Percentiles rank a stretch among this genome's conserved stretches.
Conservation (phyloP, 2,113 vertebrate species). For the Ramphastos sulfuratus region DNA sequence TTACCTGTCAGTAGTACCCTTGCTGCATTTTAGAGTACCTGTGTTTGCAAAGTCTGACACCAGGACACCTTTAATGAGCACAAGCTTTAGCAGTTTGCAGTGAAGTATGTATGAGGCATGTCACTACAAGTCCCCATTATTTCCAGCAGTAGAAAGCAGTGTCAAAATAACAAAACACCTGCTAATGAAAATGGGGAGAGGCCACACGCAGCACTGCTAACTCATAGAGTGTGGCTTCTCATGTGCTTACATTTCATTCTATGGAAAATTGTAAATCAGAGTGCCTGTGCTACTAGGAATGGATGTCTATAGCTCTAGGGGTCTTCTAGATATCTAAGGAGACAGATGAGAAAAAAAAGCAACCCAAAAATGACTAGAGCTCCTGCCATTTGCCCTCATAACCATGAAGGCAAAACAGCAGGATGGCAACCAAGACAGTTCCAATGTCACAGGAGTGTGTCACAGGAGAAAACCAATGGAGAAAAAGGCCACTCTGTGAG, state of each 20-base stretch:
- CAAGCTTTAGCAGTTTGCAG: not conserved
- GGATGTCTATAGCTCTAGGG: not conserved
- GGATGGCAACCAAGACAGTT: not conserved
- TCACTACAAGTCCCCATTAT: not conserved
- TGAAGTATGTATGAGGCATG: rapidly evolving
- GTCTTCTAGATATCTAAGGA: not conserved
- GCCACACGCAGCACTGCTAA: not conserved
- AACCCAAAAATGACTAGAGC: not conserved
- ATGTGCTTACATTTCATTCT: not conserved
- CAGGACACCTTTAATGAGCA: not conserved
- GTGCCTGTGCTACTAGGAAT: not conserved
- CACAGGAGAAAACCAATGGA: not conserved
- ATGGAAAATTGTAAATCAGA: not conserved
- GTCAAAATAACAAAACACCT: constrained; percentile 23
- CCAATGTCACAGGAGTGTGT: not conserved
- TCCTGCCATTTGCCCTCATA: not conserved
- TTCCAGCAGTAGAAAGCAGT: not conserved
- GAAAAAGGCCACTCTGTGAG: not conserved
- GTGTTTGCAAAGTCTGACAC: not conserved
- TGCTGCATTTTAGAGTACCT: not conserved
- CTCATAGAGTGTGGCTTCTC: not conserved
- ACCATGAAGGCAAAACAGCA: not conserved
- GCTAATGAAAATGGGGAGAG: not conserved
- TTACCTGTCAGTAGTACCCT: not conserved
- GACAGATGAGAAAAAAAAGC: not conserved